Base-by-base conservation (phyloP, 2,797 vertebrate genomes). In the Melanogrammus aeglefinus region DNA sequence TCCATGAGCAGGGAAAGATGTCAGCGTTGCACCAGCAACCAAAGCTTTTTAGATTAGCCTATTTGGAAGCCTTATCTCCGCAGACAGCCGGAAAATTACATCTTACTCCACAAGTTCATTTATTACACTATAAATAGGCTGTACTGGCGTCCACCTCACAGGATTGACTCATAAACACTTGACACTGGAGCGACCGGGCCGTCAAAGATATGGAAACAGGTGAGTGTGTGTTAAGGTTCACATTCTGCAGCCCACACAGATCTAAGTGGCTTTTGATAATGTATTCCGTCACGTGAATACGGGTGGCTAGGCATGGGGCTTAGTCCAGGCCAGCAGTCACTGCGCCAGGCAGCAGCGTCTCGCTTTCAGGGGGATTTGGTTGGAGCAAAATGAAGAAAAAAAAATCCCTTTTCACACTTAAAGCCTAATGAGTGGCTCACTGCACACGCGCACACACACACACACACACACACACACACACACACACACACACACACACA, bases 11-110 rank as follows among this genome's bases (percentile, higher is more conserved):
- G 78, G 83, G 82, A 87, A 82, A 76, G 57, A 81, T 74, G 77
- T 85, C 29, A 77, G n/a, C 63, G 24, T 69, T 57, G 63, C 85
- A 78, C 75, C 78, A 27, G 77, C 79, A 70, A 44, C 83, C 76
- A 85, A 90, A 92, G 88, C 91, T 86, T 79, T 87, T 91, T 90
- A 88, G 47, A 81, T 24, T 27, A 85, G 63, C 24, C 88, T 90
- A 90, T 90, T 90, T 92, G 89, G 88, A 90, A 69, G 81, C 83
- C 82, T 89, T 80, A 85, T 91, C 88, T 84, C 85, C 51, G 81
- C 81, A 85, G 88, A 87, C 89, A 89, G 88, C 87, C 82, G 87
- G 83, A 83, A 86, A 81, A 83, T 80, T 73, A 85, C 76, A 88
- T 85, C 63, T 69, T 69, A 69, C 63, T 69, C 63, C 24, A 69